Base-by-base conservation (phyloP, 2,797 vertebrate genomes). In the Nothura maculosa region DNA sequence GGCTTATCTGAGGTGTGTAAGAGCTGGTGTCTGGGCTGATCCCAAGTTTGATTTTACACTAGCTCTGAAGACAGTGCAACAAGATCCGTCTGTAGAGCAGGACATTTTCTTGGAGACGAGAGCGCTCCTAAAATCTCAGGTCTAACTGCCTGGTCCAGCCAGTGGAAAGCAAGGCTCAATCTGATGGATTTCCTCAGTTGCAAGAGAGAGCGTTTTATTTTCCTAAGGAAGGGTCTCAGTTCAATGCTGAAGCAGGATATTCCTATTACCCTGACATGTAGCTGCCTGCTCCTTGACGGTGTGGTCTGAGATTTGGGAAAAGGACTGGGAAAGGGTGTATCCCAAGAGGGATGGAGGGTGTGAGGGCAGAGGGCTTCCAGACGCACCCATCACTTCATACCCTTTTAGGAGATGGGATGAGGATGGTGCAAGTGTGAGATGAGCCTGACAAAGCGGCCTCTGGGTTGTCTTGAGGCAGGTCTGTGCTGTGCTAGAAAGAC, bases 381-480 rank as follows among this genome's bases (percentile, higher is more conserved):
- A 2, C 8, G 52, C 27, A 0, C 20, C 3, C 10, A 36, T 43
- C 7, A 38, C 14, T 38, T 45, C 28, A 2, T 0, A 0, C 17
- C 30, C 24, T 47, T n/a, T 20, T 11, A n/a, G 34, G 63, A 28
- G 24, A 11, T 2, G 20, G n/a, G 27, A 11, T 27, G 43, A 22
- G 21, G 78, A 3, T 57, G 47, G 47, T 8, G 58, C 1, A 18
- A 67, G 38, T 1, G 3, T 9, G 20, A 1, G 27, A 16, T 72
- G 47, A 25, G 28, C 6, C 54, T 3, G 32, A 21, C 10, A 4
- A 6, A 0, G 0, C 3, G 47, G 24, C 19, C 30, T 54, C 3
- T 2, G 12, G 4, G n/a, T 0, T 10, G 43, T 76, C 42, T 73
- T 24, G 0, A 11, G 47, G 10, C 28, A 57, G 9, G 5, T 42